Conservation (phyloP, 2,888 invertebrate genomes). For the Erynnis tages region DNA sequence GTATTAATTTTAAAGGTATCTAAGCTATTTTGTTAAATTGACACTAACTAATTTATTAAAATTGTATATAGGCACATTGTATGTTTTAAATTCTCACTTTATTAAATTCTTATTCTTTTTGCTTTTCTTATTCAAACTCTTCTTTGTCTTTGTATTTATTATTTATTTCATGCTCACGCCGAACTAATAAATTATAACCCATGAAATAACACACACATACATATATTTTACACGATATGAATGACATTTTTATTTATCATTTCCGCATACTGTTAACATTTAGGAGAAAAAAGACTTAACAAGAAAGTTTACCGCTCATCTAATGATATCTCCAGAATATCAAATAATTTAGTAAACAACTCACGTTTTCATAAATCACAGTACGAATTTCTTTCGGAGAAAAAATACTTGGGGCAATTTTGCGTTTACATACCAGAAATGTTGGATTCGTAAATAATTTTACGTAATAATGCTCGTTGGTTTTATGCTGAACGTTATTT, state of each 20-base stretch:
- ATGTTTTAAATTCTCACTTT: too few species aligned
- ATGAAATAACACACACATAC: too few species aligned
- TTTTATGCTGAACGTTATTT: background rate
- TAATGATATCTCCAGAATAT: background rate
- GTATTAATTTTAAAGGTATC: background rate
- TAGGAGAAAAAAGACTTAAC: background rate
- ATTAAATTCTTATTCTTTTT: too few species aligned
- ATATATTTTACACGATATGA: too few species aligned
- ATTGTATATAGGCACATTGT: too few species aligned
- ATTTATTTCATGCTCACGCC: too few species aligned
- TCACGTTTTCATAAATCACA: slow-evolving; percentile 5
- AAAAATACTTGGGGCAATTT: background rate
- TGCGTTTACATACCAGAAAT: slow-evolving; percentile 3
- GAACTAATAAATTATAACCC: too few species aligned
- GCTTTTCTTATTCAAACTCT: too few species aligned
- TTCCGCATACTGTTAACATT: background rate
- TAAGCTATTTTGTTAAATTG: too few species aligned
- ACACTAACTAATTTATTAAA: too few species aligned
- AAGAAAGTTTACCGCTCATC: background rate
- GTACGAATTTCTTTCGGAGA: background rate
- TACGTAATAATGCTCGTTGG: background rate
- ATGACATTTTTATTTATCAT: background rate
- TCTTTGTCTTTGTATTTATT: too few species aligned
- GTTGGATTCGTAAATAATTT: background rate
- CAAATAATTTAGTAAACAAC: background rate